These are phyloP conservation scores for Meloidogyne floridensis DNA, from an alignment of 1,140 invertebrate genomes.

Conservation along the genomic window DNA sequence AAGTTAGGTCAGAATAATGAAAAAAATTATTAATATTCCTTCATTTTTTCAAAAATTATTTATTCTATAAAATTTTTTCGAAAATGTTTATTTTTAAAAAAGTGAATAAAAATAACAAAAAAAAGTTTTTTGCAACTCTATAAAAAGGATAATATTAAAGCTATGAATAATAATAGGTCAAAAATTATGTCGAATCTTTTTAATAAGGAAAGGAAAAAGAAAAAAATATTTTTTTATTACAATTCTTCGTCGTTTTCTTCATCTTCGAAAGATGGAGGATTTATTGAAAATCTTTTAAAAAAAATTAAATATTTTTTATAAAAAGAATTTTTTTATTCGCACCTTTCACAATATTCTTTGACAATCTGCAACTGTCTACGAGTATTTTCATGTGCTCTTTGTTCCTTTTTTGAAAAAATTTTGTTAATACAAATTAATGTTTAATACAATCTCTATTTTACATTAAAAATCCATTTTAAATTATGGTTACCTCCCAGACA, in stretches of 20 bases:
- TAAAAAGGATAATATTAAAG: background rate
- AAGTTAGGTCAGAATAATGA: background rate
- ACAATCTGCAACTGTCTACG: slow-evolving; percentile 42
- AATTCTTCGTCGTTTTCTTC: slow-evolving; percentile 40
- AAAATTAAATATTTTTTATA: background rate
- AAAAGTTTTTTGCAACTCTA: background rate
- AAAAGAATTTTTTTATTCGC: background rate
- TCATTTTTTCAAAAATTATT: background rate
- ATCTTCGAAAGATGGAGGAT: slow-evolving; percentile 33
- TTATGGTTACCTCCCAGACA: no score
- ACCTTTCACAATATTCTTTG: slow-evolving; percentile 40
- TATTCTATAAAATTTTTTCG: background rate
- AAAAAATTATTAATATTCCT: no score
- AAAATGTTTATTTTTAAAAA: background rate
- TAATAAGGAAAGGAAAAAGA: background rate
- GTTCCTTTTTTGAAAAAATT: slow-evolving; percentile 44
- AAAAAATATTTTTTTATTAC: slow-evolving; percentile 15
- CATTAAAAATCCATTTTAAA: no score
- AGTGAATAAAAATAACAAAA: background rate
- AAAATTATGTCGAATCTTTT: background rate
- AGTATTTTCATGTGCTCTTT: slow-evolving; percentile 55
- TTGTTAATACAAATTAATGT: background rate
- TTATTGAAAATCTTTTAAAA: slow-evolving; percentile 29
- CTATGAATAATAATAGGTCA: background rate
- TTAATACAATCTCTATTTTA: slow-evolving; percentile 15